Base-by-base conservation (phyloP, 2,113 vertebrate species). In the Tapirus terrestris region DNA sequence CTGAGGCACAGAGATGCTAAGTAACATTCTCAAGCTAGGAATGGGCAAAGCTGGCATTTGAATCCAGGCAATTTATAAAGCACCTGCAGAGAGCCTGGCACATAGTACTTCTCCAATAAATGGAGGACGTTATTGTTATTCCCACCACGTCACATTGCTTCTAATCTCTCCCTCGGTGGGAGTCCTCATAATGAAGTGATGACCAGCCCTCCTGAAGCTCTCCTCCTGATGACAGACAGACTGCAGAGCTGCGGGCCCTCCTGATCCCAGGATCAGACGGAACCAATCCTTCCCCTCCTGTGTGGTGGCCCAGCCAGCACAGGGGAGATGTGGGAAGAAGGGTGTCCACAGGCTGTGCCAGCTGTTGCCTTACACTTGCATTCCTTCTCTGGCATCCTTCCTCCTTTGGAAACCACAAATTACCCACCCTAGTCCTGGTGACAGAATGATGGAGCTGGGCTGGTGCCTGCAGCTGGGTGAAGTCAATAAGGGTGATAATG, bases 401-500 rank as follows among this genome's bases (percentile, higher is more conserved):
- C 39, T 85, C n/a, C 80, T 94, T 87, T 21, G 18, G 89, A 95
- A 96, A 89, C 33, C 77, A 97, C 85, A 87, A 61, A 98, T 92
- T 53, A 60, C 13, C 21, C 72, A 58, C 65, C 83, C 18, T 7
- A 90, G 36, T 82, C 36, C 39, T 13, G 17, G 25, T 89, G 96
- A 96, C 94, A 97, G 95, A 63, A 95, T 96, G 89, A 97, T 92
- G 39, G 92, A 97, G 65, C 43, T 65, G 77, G 73, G 82, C 45
- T 83, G 13, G 73, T 61, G 36, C 73, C 89, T 97, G 94, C 92
- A 98, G 95, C 95, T 96, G 96, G 89, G 91, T 89, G 91, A 81
- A 93, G 86, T 96, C 97, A 97, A 96, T 96, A 96, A 96, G 97
- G 94, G 94, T 97, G 94, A 89, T 97, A 93, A 97, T 96, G 94